Evolutionary conservation across 2,113 vertebrate genomes (phyloP).

Genomic region (Isichthys henryi): DNA sequence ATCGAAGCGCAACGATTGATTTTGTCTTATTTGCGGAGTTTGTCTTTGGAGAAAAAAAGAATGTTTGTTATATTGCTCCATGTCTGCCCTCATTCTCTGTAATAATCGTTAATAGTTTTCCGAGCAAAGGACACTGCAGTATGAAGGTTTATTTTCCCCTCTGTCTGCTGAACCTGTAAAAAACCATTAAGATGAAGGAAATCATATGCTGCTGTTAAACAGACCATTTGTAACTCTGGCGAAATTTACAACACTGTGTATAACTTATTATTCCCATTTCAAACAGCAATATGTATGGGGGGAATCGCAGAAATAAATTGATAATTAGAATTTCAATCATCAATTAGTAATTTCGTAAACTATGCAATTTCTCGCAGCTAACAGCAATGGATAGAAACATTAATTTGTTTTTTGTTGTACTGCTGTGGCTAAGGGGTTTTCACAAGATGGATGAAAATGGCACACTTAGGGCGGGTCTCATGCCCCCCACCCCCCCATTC

Average conservation of each 20-base stretch:
- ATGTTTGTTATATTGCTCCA: background rate
- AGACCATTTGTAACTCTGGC: background rate
- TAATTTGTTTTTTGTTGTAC: background rate
- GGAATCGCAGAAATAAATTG: constrained; percentile 9
- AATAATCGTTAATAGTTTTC: background rate
- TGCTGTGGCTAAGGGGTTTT: background rate
- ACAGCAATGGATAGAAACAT: background rate
- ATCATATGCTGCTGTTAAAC: background rate
- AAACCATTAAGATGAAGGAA: background rate
- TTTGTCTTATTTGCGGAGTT: background rate
- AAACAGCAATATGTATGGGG: background rate
- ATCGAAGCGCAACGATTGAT: background rate
- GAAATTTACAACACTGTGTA: background rate
- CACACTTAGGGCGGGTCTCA: background rate
- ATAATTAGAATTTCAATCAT: constrained; percentile 16
- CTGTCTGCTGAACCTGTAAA: background rate
- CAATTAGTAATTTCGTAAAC: constrained; percentile 8
- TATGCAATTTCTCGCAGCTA: constrained; percentile 15
- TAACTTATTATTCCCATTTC: constrained; percentile 16
- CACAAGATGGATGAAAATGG: background rate
- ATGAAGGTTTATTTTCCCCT: background rate
- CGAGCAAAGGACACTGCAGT: background rate
- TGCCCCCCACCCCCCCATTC: background rate
- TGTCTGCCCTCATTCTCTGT: background rate
- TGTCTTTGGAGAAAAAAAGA: background rate